phyloP scores from a whole-genome alignment of 1,140 invertebrate genomes.

The Lepeophtheirus salmonis region DNA sequence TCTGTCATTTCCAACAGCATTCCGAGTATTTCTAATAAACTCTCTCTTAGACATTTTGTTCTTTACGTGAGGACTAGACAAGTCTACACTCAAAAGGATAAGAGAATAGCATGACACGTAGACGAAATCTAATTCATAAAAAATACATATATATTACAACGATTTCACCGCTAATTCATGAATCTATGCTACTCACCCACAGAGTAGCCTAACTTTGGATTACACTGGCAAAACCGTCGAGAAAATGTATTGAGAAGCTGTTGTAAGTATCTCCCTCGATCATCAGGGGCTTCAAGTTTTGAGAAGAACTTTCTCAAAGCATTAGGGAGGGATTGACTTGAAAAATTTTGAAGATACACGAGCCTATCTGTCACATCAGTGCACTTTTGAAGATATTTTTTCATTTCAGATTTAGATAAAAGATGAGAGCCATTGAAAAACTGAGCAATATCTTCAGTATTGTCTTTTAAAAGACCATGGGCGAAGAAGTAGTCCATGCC shows the following conservation, averaged over 20 bases:
- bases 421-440: constrained; percentile 30
- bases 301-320: constrained; percentile 34
- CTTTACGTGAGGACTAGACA: constrained; percentile 34
- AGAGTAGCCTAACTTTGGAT: constrained; percentile 30
- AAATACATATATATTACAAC: not conserved
- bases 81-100: constrained; percentile 35
- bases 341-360: constrained; percentile 33
- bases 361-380: constrained; percentile 22
- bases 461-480: constrained; percentile 27
- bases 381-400: constrained; percentile 26
- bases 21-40: constrained; percentile 35
- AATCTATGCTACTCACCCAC: constrained; percentile 26
- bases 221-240: constrained; percentile 33
- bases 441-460: constrained; percentile 30
- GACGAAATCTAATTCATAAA: constrained; percentile 29
- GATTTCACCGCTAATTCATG: not conserved
- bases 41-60: constrained; percentile 40
- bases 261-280: constrained; percentile 30
- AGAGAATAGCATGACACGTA: constrained; percentile 36
- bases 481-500: constrained; percentile 31
- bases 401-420: constrained; percentile 27
- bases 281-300: constrained; percentile 30
- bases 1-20: constrained; percentile 29
- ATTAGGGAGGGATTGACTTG: constrained; percentile 34
- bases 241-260: constrained; percentile 34